Conservation (phyloP, 2,797 vertebrate species). For the Somateria mollissima region DNA sequence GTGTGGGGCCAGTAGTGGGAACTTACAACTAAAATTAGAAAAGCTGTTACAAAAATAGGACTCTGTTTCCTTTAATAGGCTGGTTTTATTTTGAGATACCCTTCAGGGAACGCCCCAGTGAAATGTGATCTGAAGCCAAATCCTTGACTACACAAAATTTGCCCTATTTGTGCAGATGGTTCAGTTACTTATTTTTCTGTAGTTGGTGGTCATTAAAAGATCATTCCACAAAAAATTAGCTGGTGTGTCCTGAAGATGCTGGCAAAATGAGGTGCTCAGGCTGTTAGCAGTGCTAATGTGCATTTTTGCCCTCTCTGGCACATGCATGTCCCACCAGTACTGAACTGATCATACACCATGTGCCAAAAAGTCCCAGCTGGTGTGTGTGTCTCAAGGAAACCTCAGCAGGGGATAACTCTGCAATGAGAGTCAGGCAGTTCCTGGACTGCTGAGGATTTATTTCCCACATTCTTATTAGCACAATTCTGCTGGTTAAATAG, state of each 20-base stretch:
- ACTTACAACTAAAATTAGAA: slow-evolving; percentile 4
- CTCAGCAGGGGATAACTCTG: neutral
- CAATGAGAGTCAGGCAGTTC: neutral
- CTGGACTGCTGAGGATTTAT: neutral
- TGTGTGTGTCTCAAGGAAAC: neutral
- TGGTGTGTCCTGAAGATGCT: neutral
- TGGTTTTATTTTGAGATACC: neutral
- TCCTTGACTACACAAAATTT: neutral
- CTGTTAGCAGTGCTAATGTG: neutral
- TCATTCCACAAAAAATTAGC: neutral
- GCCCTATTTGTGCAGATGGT: neutral
- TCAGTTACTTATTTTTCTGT: neutral
- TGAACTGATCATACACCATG: neutral
- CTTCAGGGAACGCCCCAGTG: neutral
- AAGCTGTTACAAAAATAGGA: neutral
- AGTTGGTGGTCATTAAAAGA: neutral
- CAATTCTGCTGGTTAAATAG: slow-evolving; percentile 22
- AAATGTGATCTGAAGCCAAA: neutral
- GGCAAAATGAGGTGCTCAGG: neutral
- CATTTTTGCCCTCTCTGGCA: neutral
- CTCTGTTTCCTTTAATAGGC: neutral
- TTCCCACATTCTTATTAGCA: neutral
- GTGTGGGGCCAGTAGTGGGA: neutral
- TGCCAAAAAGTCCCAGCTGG: neutral
- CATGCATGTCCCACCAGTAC: neutral